A percentile compares a stretch with the other conserved stretches of the same genome.
These are phyloP conservation scores for Gnathonemus longibarbis DNA, from an alignment of 2,113 vertebrate species.

Conservation along the genomic window DNA sequence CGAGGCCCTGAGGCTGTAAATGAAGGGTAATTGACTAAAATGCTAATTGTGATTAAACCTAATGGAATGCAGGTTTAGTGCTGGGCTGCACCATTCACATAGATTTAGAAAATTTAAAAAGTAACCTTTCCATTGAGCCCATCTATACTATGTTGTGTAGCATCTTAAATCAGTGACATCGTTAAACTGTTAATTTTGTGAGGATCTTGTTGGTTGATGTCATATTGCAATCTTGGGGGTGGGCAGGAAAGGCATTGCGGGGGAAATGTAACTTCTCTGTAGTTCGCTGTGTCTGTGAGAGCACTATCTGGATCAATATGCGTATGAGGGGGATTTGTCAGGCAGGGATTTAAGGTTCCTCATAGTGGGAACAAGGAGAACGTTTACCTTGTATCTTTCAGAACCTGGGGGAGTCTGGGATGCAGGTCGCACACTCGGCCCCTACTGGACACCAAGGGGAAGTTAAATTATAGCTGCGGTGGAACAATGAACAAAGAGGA, in stretches of 20 bases:
- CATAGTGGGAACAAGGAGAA: not conserved
- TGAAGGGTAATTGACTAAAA: not conserved
- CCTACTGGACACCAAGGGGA: not conserved
- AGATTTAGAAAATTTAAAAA: not conserved
- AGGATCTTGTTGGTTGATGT: not conserved
- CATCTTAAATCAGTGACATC: not conserved
- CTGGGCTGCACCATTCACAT: not conserved
- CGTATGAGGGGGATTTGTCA: not conserved
- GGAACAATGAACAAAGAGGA: constrained; percentile 25
- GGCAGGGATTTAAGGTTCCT: not conserved
- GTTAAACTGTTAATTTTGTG: not conserved
- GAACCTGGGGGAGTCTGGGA: not conserved
- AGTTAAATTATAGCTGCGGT: not conserved
- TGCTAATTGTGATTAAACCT: not conserved
- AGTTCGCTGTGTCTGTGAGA: not conserved
- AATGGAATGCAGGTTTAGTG: not conserved
- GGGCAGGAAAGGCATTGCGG: not conserved
- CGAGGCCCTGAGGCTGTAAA: not conserved
- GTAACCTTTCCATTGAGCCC: not conserved
- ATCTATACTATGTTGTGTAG: not conserved
- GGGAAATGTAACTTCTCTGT: not conserved
- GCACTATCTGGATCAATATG: not conserved
- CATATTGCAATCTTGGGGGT: not conserved
- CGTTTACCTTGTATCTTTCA: constrained; percentile 1
- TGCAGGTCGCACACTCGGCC: not conserved